A percentile compares a stretch with the other conserved stretches of the same genome.
phyloP scores from a whole-genome alignment of 2,113 vertebrate species.

The Plectropomus leopardus region DNA sequence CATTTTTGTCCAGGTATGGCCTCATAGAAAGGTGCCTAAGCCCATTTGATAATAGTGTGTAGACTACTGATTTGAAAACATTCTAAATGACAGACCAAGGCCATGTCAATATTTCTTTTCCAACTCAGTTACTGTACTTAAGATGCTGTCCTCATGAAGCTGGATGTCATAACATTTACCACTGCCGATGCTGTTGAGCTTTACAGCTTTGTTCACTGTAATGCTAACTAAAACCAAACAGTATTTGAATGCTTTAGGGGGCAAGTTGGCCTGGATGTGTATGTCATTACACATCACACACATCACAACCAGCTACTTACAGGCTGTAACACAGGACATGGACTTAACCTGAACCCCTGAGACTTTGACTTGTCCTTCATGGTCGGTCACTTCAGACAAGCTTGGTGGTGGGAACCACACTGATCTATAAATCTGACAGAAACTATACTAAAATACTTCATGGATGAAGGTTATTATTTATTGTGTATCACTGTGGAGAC shows the following conservation, averaged over 20 bases:
- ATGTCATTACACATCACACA: not conserved
- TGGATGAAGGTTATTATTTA: not conserved
- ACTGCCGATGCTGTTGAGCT: not conserved
- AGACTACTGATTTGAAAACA: too few species aligned
- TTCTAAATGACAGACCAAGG: not conserved
- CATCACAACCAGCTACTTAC: too few species aligned
- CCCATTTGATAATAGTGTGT: not conserved
- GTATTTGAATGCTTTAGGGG: not conserved
- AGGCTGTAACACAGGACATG: too few species aligned
- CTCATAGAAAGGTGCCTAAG: not conserved
- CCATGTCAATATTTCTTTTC: not conserved
- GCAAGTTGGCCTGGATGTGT: not conserved
- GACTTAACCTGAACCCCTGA: not conserved
- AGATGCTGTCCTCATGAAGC: not conserved
- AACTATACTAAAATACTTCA: not conserved
- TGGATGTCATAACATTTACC: not conserved
- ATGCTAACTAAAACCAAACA: not conserved
- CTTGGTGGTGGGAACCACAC: too few species aligned
- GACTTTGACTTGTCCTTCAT: not conserved
- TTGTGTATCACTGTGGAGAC: not conserved
- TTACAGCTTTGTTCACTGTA: not conserved
- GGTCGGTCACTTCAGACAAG: not conserved
- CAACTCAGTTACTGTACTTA: not conserved
- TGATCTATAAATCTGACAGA: not conserved
- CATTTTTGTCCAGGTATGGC: slow-evolving; percentile 19